phyloP scores from a whole-genome alignment of 2,888 invertebrate genomes.

The Micropterix aruncella region DNA sequence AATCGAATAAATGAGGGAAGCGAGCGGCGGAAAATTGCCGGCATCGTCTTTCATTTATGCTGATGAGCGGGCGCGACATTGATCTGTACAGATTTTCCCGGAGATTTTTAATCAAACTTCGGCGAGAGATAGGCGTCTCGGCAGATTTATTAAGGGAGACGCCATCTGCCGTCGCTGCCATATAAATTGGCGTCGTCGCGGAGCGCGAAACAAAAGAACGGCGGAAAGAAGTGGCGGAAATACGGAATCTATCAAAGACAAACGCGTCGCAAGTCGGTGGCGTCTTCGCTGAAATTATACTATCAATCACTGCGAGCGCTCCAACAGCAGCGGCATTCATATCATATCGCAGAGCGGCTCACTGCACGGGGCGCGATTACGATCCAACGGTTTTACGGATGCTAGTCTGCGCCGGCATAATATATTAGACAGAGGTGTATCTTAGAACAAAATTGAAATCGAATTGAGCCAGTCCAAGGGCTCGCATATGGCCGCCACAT shows the following conservation, averaged over 20 bases:
- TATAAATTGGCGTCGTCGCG: neutral
- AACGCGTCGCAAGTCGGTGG: no score
- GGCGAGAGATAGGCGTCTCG: neutral
- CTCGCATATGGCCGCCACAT: no score
- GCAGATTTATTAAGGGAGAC: neutral
- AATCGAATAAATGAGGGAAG: no score
- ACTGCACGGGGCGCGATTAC: no score
- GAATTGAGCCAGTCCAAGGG: no score
- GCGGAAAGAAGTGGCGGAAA: neutral
- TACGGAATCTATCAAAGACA: neutral
- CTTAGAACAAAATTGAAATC: no score
- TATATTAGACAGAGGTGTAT: no score
- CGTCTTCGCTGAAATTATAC: neutral
- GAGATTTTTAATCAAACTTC: neutral
- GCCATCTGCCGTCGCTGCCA: neutral
- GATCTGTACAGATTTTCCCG: neutral
- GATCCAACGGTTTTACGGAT: no score
- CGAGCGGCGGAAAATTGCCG: no score
- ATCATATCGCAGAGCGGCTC: neutral
- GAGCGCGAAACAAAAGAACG: neutral
- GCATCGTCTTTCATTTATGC: no score
- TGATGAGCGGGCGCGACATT: no score
- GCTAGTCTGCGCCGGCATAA: no score
- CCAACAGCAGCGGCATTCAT: neutral
- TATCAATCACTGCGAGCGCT: neutral